Evolutionary conservation across 2,113 vertebrate genomes (phyloP).

Genomic region (Kryptolebias marmoratus): DNA sequence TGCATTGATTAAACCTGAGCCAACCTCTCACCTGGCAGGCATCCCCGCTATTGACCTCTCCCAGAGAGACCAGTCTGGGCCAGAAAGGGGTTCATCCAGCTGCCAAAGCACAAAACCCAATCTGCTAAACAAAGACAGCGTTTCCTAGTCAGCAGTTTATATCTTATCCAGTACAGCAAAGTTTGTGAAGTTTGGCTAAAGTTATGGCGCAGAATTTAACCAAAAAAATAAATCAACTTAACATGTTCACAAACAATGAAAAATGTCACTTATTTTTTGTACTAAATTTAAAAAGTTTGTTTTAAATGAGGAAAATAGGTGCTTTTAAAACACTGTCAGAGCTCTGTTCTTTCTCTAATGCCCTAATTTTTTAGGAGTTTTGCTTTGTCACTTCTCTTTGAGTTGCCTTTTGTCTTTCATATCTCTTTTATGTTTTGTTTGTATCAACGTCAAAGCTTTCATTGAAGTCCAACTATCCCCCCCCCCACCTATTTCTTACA

Average conservation of each 20-base stretch:
- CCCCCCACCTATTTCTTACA: constrained; percentile 29
- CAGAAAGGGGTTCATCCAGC: constrained; percentile 32
- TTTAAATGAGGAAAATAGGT: constrained; percentile 40
- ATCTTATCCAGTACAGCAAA: background rate
- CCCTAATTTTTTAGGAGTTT: constrained; percentile 16
- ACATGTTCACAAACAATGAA: background rate
- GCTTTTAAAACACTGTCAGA: constrained; percentile 20
- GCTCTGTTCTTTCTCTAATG: constrained; percentile 36
- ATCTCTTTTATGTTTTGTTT: constrained; percentile 48
- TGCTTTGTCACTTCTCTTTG: constrained; percentile 27
- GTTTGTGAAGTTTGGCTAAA: constrained; percentile 17
- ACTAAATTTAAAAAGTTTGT: constrained; percentile 15
- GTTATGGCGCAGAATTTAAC: background rate
- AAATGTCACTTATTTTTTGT: background rate
- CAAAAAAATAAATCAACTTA: background rate
- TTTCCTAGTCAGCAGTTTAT: constrained; percentile 34
- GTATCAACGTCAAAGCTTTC: constrained; percentile 60
- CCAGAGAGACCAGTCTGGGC: constrained; percentile 46
- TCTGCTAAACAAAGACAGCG: constrained; percentile 42
- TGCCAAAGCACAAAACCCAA: constrained; percentile 46
- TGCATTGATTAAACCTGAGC: constrained; percentile 65
- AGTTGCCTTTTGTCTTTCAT: constrained; percentile 24
- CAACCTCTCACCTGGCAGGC: constrained; percentile 70
- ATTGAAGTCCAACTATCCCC: constrained; percentile 57
- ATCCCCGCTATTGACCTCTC: constrained; percentile 61